Evolutionary conservation across 1,140 invertebrate genomes (phyloP).

Genomic region (Gonioctena quinquepunctata): DNA sequence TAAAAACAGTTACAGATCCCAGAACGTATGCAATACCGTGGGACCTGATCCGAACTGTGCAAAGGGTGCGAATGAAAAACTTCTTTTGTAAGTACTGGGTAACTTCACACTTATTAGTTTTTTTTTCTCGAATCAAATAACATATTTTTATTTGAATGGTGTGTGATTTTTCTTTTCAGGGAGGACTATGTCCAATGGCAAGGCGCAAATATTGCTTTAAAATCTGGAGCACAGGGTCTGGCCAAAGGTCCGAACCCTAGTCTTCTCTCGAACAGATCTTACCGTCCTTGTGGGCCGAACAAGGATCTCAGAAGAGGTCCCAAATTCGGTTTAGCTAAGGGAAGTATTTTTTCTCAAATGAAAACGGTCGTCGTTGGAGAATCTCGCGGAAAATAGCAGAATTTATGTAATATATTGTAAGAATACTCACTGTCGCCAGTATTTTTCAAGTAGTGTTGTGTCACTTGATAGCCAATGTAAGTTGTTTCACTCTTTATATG

Average conservation of each 20-base stretch:
- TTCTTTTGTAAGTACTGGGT: constrained; percentile 64
- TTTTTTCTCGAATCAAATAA: no score
- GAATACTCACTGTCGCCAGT: no score
- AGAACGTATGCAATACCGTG: constrained; percentile 59
- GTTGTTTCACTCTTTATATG: no score
- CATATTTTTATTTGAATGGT: neutral
- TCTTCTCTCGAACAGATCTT: constrained; percentile 56
- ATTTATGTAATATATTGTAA: constrained; percentile 11
- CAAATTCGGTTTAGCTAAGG: constrained; percentile 65
- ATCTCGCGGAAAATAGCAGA: constrained; percentile 61
- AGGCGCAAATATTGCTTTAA: constrained; percentile 64
- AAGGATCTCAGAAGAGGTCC: constrained; percentile 66
- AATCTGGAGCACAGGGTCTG: constrained; percentile 54
- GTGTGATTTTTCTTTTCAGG: constrained; percentile 53
- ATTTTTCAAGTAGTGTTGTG: no score
- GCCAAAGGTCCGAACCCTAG: constrained; percentile 61
- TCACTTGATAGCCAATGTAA: no score
- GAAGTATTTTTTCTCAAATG: constrained; percentile 68
- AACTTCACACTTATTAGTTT: no score
- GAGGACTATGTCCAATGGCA: constrained; percentile 74
- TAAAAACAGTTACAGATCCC: constrained; percentile 56
- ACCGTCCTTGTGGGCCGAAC: constrained; percentile 64
- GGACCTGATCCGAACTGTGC: constrained; percentile 65
- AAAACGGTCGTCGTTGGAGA: constrained; percentile 58
- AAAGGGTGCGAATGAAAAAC: constrained; percentile 69